Conservation (phyloP, 2,797 vertebrate genomes). For the Sternarchorhynchus goeldii region DNA sequence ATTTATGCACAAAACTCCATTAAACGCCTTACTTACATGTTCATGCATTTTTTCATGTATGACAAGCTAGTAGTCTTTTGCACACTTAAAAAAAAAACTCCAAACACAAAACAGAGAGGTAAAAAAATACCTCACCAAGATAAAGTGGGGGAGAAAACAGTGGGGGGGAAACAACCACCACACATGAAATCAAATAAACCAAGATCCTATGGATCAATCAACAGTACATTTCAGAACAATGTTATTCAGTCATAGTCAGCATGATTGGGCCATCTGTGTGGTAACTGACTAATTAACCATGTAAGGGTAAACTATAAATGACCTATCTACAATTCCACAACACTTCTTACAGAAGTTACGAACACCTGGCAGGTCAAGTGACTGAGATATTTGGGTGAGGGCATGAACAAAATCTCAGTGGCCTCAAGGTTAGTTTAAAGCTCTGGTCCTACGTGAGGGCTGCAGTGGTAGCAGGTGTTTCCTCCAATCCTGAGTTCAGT, state of each 20-base stretch:
- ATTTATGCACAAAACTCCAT: not conserved
- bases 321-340: slow-evolving; percentile 14
- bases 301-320: not conserved
- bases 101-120: not conserved
- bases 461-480: not conserved
- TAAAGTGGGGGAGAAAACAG: not conserved
- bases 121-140: slow-evolving; percentile 6
- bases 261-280: not conserved
- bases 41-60: not conserved
- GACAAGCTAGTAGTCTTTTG: slow-evolving; percentile 28
- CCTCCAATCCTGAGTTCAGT: slow-evolving; percentile 10
- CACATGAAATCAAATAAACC: not conserved
- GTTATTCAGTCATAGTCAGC: not conserved
- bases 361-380: not conserved
- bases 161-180: not conserved
- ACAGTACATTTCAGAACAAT: not conserved
- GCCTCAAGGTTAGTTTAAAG: slow-evolving; percentile 19
- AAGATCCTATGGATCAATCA: not conserved
- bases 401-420: slow-evolving; percentile 7
- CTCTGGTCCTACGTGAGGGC: not conserved
- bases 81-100: slow-evolving; percentile 32
- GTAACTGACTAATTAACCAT: not conserved
- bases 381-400: slow-evolving; percentile 5
- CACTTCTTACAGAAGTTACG: slow-evolving; percentile 13
- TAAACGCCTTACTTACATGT: not conserved